A percentile compares a stretch with the other conserved stretches of the same genome.
phyloP scores from a whole-genome alignment of 2,888 invertebrate genomes.

The Tupiocoris notatus region DNA sequence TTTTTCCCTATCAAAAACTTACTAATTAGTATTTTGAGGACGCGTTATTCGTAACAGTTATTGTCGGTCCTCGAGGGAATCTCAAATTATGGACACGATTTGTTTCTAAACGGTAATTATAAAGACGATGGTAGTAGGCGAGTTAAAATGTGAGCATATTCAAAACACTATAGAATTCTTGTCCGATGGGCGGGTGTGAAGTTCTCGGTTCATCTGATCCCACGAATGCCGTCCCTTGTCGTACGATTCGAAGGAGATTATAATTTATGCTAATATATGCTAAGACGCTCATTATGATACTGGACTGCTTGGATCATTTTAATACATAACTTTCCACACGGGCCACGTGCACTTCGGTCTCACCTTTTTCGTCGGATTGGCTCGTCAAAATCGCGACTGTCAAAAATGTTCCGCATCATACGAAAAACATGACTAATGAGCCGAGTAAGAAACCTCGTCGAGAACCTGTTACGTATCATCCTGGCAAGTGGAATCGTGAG shows the following conservation, averaged over 20 bases:
- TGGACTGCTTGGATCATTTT: too few relatives aligned
- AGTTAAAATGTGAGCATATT: constrained; percentile 2
- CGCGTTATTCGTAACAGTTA: too few relatives aligned
- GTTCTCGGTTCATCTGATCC: constrained; percentile 13
- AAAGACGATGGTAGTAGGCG: neutral
- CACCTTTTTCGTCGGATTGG: too few relatives aligned
- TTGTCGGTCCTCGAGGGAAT: too few relatives aligned
- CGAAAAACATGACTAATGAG: constrained; percentile 19
- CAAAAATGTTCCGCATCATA: neutral
- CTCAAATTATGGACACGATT: constrained; percentile 1
- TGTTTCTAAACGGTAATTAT: neutral
- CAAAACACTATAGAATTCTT: constrained; percentile 13
- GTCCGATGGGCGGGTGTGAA: constrained; percentile 31
- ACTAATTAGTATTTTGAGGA: too few relatives aligned
- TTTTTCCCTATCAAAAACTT: too few relatives aligned
- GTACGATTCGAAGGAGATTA: neutral
- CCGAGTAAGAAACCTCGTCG: neutral
- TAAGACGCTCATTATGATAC: neutral
- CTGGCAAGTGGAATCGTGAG: constrained; percentile 34
- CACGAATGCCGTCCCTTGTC: neutral
- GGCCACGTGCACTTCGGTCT: too few relatives aligned
- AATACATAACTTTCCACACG: too few relatives aligned
- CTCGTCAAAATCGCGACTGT: neutral
- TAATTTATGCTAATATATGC: neutral
- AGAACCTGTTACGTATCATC: constrained; percentile 6